These are phyloP conservation scores for Nibea albiflora DNA, from an alignment of 2,113 vertebrate genomes.

Conservation along the genomic window DNA sequence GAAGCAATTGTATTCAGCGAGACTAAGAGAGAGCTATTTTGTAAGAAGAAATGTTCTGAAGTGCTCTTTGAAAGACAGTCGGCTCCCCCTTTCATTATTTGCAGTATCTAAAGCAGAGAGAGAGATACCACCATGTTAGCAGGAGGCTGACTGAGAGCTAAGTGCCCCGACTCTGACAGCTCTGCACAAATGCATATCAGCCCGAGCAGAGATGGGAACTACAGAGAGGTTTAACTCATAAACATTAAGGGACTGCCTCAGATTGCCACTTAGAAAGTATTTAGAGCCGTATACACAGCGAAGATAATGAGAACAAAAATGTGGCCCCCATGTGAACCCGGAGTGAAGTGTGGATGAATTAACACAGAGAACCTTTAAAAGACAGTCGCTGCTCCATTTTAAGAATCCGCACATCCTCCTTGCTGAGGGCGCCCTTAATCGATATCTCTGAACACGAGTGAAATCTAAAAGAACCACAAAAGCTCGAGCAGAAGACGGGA, in stretches of 20 bases:
- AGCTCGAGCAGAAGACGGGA: not conserved
- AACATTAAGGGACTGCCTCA: constrained; percentile 69
- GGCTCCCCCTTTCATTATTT: constrained; percentile 67
- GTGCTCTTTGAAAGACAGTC: constrained; percentile 66
- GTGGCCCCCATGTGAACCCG: constrained; percentile 39
- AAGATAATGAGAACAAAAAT: constrained; percentile 59
- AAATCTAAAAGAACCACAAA: constrained; percentile 30
- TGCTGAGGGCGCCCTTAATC: constrained; percentile 36
- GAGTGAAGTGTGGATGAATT: constrained; percentile 32
- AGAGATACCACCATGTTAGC: constrained; percentile 65
- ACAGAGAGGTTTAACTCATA: constrained; percentile 71
- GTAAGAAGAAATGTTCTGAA: constrained; percentile 60
- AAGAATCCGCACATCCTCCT: constrained; percentile 10
- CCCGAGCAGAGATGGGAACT: constrained; percentile 60
- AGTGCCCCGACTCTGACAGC: constrained; percentile 73
- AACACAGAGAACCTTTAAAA: constrained; percentile 45
- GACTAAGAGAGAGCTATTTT: constrained; percentile 58
- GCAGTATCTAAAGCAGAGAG: constrained; percentile 63
- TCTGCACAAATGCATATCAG: constrained; percentile 73
- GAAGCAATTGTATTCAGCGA: constrained; percentile 63
- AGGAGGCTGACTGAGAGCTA: constrained; percentile 65
- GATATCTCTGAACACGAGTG: constrained; percentile 14
- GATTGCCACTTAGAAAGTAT: constrained; percentile 69
- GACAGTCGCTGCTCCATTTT: constrained; percentile 38
- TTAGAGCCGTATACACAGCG: constrained; percentile 50